Conservation (phyloP, 2,113 vertebrate genomes). For the Colaptes auratus region DNA sequence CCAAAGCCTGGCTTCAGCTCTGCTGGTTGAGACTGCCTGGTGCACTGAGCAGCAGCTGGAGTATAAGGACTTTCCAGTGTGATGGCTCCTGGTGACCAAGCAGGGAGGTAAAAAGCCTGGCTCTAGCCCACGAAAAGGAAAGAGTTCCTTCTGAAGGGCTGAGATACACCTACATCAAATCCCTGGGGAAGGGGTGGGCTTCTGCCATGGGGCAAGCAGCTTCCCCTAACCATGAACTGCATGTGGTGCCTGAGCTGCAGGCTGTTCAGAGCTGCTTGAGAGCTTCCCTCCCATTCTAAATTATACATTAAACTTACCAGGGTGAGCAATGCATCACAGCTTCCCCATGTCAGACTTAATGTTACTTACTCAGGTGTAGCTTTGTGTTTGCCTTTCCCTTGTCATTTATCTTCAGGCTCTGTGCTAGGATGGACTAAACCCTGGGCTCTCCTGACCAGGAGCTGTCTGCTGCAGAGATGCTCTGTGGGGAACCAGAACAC, state of each 20-base stretch:
- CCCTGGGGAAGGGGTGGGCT: background rate
- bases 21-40: background rate
- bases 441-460: background rate
- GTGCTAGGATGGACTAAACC: background rate
- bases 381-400: constrained; percentile 46
- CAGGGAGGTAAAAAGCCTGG: background rate
- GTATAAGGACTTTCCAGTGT: background rate
- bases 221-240: background rate
- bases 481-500: background rate
- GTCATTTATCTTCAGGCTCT: constrained; percentile 5
- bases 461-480: background rate
- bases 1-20: background rate
- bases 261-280: constrained; percentile 70
- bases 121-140: background rate
- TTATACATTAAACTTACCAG: constrained; percentile 76
- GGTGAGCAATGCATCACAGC: constrained; percentile 75
- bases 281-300: constrained; percentile 75
- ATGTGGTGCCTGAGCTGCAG: background rate
- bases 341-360: constrained; percentile 59
- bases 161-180: constrained; percentile 28
- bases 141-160: background rate
- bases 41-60: background rate
- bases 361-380: constrained; percentile 44
- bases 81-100: background rate
- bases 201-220: background rate